Evolutionary conservation across 2,888 invertebrate genomes (phyloP).

Genomic region (Troides helena): DNA sequence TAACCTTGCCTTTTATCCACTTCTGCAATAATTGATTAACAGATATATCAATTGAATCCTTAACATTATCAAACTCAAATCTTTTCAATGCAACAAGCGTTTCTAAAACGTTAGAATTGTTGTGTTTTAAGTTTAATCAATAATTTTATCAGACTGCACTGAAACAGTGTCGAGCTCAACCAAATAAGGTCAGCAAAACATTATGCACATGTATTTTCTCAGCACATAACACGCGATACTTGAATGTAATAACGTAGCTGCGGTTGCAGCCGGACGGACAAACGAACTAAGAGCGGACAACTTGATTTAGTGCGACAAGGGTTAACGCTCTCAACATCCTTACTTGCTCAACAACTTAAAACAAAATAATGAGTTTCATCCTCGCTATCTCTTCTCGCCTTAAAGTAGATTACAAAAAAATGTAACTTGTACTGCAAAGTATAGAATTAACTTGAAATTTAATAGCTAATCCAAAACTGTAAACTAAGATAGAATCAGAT

Average conservation of each 20-base stretch:
- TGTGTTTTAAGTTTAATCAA: not conserved
- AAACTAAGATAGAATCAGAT: not conserved
- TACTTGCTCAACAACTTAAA: constrained; percentile 22
- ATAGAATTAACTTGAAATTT: not conserved
- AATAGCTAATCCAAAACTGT: not conserved
- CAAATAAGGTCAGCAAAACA: constrained; percentile 8
- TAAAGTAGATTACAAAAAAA: not conserved
- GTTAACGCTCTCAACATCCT: constrained; percentile 46
- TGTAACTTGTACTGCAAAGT: not conserved
- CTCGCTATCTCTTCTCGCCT: constrained; percentile 7
- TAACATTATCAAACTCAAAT: too few species aligned
- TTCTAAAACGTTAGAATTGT: not conserved
- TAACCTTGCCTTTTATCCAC: not conserved
- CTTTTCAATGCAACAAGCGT: not conserved
- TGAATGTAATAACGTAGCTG: constrained; percentile 16
- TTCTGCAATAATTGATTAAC: not conserved
- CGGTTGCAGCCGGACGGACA: constrained; percentile 45
- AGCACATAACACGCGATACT: constrained; percentile 2
- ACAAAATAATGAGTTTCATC: constrained; percentile 23
- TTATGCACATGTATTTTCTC: not conserved
- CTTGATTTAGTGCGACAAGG: constrained; percentile 63
- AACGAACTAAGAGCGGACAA: constrained; percentile 60
- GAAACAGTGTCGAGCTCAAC: not conserved
- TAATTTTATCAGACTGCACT: not conserved
- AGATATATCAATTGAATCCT: not conserved